Base-by-base conservation (phyloP, 2,888 invertebrate genomes). In the Dasypogon diadema region DNA sequence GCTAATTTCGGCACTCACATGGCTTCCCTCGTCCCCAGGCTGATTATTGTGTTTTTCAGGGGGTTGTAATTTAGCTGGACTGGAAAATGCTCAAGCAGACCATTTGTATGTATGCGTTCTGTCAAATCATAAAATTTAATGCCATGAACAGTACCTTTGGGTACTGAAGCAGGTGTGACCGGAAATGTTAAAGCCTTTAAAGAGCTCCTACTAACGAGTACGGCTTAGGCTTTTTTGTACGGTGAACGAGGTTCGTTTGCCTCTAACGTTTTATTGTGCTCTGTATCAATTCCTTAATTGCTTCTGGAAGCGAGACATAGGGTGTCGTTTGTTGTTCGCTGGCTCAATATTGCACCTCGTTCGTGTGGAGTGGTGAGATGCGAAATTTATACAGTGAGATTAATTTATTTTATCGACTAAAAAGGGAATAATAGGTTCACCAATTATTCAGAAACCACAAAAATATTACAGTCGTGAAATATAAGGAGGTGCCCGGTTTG, bases 81-180 rank as follows among this genome's bases (percentile, higher is more conserved):
- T 56, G 56, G 56, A 26, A 56, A 56, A 14, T 56, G 30, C 56
- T 30, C 56, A 56, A 56, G 30, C 56, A 56, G 56, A 14, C 56
- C 56, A 56, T 56, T 56, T 56, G 56, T 56, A 56, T 56, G 56
- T 56, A 56, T 56, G 56, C 26, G 26, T 56, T 56, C 30, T 56
- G 56, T 56, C 56, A 56, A 56, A 56, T 56, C 56, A 26, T 56
- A 56, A 56, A 56, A 56, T 56, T 56, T 56, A 56, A 56, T 56
- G 56, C 56, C 30, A 24, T 30, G 16, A 56, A 14, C 26, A 51
- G 14, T 14, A 56, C 56, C 56, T 56, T 56, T 14, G 56, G 56
- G 30, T 56, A 56, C 30, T 14, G 56, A 10, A 56, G 30, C 56
- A 56, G 56, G 56, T 56, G 56, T 56, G 56, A 56, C 56, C 56